Conservation (phyloP, 2,888 invertebrate species). For the Nysson spinosus region DNA sequence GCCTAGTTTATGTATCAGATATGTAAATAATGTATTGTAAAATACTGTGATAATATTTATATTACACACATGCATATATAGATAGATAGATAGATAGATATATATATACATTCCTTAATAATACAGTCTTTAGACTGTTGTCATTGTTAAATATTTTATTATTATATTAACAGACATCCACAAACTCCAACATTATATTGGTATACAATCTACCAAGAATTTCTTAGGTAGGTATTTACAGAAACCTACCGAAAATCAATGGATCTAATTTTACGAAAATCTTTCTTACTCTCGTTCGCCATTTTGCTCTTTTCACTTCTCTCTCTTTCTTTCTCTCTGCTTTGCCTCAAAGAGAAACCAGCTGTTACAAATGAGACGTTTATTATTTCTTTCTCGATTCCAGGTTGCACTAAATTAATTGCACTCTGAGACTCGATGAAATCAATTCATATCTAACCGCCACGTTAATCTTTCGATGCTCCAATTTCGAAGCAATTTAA, state of each 20-base stretch:
- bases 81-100: conserved; percentile 35
- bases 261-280: too few species aligned
- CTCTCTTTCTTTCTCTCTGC: too few species aligned
- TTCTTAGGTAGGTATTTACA: conserved; percentile 43
- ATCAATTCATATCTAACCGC: too few species aligned
- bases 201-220: conserved; percentile 8
- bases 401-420: too few species aligned
- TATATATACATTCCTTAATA: conserved; percentile 48
- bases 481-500: too few species aligned
- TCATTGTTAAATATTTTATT: conserved; percentile 20
- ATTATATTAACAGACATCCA: background rate
- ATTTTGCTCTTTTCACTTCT: too few species aligned
- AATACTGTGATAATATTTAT: conserved; percentile 77
- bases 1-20: conserved; percentile 57
- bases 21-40: conserved; percentile 75
- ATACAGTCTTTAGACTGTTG: conserved; percentile 46
- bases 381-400: too few species aligned
- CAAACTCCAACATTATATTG: background rate
- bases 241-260: conserved; percentile 20
- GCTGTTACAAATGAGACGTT: too few species aligned
- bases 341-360: too few species aligned
- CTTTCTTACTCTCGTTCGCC: too few species aligned
- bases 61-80: conserved; percentile 46
- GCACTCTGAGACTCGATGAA: too few species aligned
- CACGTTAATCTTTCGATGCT: too few species aligned